A percentile compares a stretch with the other conserved stretches of the same genome.
Evolutionary conservation across 2,113 vertebrate genomes (phyloP).

Genomic region (Excalfactoria chinensis): DNA sequence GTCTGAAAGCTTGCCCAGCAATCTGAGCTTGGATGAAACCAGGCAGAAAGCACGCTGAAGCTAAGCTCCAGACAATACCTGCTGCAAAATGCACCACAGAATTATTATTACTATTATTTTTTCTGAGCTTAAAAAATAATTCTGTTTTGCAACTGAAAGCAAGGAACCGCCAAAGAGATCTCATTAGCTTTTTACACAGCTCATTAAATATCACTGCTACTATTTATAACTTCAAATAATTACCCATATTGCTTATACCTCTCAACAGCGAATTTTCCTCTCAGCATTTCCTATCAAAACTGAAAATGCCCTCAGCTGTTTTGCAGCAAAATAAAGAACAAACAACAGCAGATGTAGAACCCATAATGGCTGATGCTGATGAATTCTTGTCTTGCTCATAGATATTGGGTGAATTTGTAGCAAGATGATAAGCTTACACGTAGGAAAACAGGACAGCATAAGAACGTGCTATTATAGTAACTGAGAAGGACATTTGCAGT

Average conservation of each 20-base stretch:
- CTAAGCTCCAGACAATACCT: neutral
- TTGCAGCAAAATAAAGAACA: neutral
- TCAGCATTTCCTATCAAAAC: neutral
- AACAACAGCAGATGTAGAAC: neutral
- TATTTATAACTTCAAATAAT: neutral
- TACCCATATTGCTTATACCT: neutral
- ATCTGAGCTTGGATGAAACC: neutral
- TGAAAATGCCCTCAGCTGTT: neutral
- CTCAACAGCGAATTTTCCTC: neutral
- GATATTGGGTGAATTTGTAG: neutral
- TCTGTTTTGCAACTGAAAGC: neutral
- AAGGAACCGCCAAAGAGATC: neutral
- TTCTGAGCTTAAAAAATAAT: neutral
- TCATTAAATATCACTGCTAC: neutral
- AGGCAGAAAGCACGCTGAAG: neutral
- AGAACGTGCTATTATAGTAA: neutral
- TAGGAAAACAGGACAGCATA: fast-evolving
- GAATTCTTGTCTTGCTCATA: neutral
- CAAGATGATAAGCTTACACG: neutral
- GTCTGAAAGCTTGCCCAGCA: neutral
- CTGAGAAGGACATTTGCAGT: neutral
- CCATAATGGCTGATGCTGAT: neutral
- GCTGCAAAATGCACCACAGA: neutral
- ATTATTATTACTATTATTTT: neutral
- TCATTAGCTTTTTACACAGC: neutral